Evolutionary conservation across 2,888 invertebrate species (phyloP).

Genomic region (Margaritifera margaritifera): DNA sequence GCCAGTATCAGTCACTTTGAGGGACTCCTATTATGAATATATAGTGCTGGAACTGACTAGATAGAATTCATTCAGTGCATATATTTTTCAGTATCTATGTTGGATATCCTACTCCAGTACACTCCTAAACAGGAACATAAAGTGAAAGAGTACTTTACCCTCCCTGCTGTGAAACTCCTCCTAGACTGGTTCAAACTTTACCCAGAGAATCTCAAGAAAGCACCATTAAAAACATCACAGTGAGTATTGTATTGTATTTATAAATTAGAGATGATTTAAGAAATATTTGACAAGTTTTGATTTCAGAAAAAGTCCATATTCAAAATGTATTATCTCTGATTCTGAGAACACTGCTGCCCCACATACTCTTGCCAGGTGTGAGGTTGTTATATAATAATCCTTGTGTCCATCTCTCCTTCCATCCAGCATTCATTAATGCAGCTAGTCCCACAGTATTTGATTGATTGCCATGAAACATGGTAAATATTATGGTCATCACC

Average conservation of each 20-base stretch:
- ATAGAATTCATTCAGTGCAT: no score
- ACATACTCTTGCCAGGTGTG: no score
- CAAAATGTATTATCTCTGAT: no score
- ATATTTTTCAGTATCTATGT: slow-evolving; percentile 55
- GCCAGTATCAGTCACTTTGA: no score
- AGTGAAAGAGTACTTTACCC: slow-evolving; percentile 79
- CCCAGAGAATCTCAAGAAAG: slow-evolving; percentile 50
- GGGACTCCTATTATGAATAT: background rate
- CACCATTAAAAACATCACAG: slow-evolving; percentile 59
- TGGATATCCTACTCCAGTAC: slow-evolving; percentile 68
- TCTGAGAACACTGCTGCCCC: no score
- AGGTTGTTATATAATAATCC: no score
- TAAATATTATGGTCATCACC: no score
- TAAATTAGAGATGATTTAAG: background rate
- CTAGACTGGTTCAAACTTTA: slow-evolving; percentile 80
- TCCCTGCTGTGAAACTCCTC: slow-evolving; percentile 84
- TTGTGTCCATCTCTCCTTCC: no score
- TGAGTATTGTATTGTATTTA: slow-evolving; percentile 42
- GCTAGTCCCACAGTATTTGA: no score
- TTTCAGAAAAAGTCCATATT: no score
- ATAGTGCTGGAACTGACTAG: background rate
- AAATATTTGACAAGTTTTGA: background rate
- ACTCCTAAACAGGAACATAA: slow-evolving; percentile 77
- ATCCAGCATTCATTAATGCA: no score
- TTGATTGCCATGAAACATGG: no score